Conservation (phyloP, 2,888 invertebrate genomes). For the Perizoma affinitatum region DNA sequence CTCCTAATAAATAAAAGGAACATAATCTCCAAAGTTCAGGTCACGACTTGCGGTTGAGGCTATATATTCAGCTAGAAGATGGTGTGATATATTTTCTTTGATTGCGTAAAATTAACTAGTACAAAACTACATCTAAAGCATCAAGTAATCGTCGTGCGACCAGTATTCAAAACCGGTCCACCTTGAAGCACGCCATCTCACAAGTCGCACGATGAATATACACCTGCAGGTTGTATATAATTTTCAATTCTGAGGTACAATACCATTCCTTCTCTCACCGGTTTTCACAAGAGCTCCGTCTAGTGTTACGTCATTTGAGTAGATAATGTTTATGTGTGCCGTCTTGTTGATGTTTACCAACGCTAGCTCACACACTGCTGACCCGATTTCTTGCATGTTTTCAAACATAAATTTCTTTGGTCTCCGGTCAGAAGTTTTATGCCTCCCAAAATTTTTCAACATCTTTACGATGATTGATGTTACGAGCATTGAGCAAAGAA, state of each 20-base stretch:
- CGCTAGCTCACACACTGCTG: conserved; percentile 71
- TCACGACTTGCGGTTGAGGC: not conserved
- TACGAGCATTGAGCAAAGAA: conserved; percentile 8
- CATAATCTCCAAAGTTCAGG: too few relatives aligned
- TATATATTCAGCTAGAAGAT: not conserved
- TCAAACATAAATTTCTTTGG: conserved; percentile 63
- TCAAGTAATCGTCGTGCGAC: conserved; percentile 55
- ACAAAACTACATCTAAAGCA: conserved; percentile 47
- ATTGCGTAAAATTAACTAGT: conserved; percentile 29
- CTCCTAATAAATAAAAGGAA: too few relatives aligned
- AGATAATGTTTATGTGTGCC: conserved; percentile 68
- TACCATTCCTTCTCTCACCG: conserved; percentile 44
- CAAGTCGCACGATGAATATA: conserved; percentile 54
- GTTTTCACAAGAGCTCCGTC: conserved; percentile 69
- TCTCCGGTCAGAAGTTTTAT: conserved; percentile 45
- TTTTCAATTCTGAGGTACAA: conserved; percentile 57
- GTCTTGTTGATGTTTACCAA: conserved; percentile 66
- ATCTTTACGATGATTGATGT: conserved; percentile 41
- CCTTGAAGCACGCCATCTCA: conserved; percentile 68
- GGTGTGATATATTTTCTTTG: conserved; percentile 30
- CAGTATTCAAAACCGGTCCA: conserved; percentile 64
- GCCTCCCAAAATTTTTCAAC: conserved; percentile 40
- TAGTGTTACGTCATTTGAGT: conserved; percentile 64
- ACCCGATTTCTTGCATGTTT: conserved; percentile 74
- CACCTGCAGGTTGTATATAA: conserved; percentile 61